These are phyloP conservation scores for Cydia splendana DNA, from an alignment of 1,140 invertebrate genomes.

Conservation along the genomic window DNA sequence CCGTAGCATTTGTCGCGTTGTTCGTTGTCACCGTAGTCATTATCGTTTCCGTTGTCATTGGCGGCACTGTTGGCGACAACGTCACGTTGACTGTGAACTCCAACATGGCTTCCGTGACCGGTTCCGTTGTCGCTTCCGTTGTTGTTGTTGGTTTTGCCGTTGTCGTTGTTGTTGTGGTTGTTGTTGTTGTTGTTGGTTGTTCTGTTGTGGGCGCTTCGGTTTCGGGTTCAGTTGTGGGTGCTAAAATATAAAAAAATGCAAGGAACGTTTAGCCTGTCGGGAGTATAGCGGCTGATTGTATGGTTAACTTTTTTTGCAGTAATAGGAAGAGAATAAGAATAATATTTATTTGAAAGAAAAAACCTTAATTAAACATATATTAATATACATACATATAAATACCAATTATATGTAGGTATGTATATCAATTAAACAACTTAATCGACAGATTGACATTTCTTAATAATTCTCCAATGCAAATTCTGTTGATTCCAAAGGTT, in stretches of 20 bases:
- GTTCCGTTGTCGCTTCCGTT: constrained; percentile 38
- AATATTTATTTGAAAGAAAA: no score
- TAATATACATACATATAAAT: no score
- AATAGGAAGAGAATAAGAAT: no score
- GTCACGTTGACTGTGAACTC: constrained; percentile 67
- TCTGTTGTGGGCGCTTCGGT: constrained; percentile 44
- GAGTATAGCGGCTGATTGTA: no score
- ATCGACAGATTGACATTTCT: no score
- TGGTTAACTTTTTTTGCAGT: no score
- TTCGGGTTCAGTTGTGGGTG: constrained; percentile 37
- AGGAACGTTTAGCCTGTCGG: background rate
- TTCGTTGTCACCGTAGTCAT: constrained; percentile 42
- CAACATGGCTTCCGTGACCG: constrained; percentile 46
- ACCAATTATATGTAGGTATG: no score
- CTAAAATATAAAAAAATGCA: background rate
- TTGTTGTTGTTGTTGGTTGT: constrained; percentile 13
- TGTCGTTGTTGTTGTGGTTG: constrained; percentile 35
- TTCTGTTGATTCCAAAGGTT: no score
- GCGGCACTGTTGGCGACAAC: constrained; percentile 56
- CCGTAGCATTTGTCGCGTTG: constrained; percentile 41
- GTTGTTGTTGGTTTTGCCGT: constrained; percentile 46
- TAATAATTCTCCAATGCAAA: no score
- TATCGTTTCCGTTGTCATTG: constrained; percentile 47
- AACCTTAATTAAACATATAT: no score
- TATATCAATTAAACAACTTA: no score